Conservation (phyloP, 2,888 invertebrate species). For the Polietes domitor region DNA sequence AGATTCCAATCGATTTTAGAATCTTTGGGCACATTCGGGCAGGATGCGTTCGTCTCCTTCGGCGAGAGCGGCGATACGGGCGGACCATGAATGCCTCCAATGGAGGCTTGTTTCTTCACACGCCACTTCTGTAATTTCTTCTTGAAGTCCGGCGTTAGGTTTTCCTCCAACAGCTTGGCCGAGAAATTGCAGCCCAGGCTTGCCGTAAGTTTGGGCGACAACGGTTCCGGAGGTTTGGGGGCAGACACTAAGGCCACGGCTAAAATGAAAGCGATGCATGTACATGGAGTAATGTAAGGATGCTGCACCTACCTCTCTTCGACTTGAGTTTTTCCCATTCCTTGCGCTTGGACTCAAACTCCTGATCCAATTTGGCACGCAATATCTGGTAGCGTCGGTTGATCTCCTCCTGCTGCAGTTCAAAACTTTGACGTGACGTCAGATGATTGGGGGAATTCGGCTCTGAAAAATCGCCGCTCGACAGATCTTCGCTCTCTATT, state of each 20-base stretch:
- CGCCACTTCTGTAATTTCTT: constrained; percentile 95
- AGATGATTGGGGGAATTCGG: constrained; percentile 78
- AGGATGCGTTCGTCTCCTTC: constrained; percentile 72
- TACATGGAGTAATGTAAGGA: not conserved
- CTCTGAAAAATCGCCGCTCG: constrained; percentile 82
- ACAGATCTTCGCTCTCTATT: constrained; percentile 80
- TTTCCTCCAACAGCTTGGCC: constrained; percentile 83
- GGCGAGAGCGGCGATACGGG: constrained; percentile 71
- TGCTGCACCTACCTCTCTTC: constrained; percentile 70
- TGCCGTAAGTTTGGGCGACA: constrained; percentile 71
- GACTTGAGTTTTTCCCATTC: constrained; percentile 83
- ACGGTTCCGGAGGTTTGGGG: constrained; percentile 73
- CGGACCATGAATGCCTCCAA: constrained; percentile 70
- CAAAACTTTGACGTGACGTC: constrained; percentile 74
- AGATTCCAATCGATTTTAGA: constrained; percentile 84
- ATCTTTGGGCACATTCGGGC: constrained; percentile 71
- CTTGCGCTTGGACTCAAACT: constrained; percentile 87
- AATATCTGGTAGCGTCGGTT: constrained; percentile 87
- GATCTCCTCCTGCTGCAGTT: constrained; percentile 84
- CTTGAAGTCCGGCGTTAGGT: constrained; percentile 89
- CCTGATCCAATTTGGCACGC: constrained; percentile 87
- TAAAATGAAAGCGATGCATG: constrained; percentile 24
- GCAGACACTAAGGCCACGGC: constrained; percentile 67
- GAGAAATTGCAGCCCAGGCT: constrained; percentile 73
- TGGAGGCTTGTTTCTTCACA: constrained; percentile 80